Evolutionary conservation across 2,888 invertebrate genomes (phyloP).

Genomic region (Scrobipalpa costella): DNA sequence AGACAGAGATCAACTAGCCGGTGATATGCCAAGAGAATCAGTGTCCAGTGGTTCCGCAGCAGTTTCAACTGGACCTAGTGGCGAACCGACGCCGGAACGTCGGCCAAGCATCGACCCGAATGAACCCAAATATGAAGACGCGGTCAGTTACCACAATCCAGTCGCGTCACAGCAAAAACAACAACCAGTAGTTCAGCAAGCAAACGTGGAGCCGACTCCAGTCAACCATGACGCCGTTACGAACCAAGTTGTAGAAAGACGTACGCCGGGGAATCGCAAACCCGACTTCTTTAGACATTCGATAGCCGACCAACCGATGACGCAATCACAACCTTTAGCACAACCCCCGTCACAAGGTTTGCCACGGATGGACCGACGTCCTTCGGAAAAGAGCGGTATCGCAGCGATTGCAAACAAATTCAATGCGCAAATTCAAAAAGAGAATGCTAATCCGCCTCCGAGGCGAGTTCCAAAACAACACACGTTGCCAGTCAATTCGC

Average conservation of each 20-base stretch:
- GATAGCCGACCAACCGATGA: conserved; percentile 51
- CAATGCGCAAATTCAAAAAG: conserved; percentile 54
- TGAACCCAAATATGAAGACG: conserved; percentile 12
- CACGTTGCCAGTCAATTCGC: conserved; percentile 23
- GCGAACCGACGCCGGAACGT: conserved; percentile 58
- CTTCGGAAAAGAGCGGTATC: conserved; percentile 63
- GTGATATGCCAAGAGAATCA: conserved; percentile 48
- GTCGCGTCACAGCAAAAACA: conserved; percentile 52
- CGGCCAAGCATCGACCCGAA: conserved; percentile 57
- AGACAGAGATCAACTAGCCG: conserved; percentile 71
- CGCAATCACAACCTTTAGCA: conserved; percentile 18
- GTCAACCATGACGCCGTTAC: conserved; percentile 46
- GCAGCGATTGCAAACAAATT: conserved; percentile 71
- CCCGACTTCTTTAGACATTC: conserved; percentile 67
- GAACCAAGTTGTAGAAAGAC: conserved; percentile 51
- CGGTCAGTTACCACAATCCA: conserved; percentile 55
- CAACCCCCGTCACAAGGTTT: conserved; percentile 28
- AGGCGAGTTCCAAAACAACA: conserved; percentile 35
- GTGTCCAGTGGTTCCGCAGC: conserved; percentile 58
- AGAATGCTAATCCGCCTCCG: conserved; percentile 42
- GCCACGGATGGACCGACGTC: conserved; percentile 52
- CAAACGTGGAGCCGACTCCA: conserved; percentile 54
- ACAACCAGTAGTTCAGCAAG: conserved; percentile 54
- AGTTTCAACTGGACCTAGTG: conserved; percentile 55
- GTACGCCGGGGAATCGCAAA: conserved; percentile 54